These are phyloP conservation scores for Poeciliopsis gracilis DNA, from an alignment of 2,797 vertebrate species.

Conservation along the genomic window DNA sequence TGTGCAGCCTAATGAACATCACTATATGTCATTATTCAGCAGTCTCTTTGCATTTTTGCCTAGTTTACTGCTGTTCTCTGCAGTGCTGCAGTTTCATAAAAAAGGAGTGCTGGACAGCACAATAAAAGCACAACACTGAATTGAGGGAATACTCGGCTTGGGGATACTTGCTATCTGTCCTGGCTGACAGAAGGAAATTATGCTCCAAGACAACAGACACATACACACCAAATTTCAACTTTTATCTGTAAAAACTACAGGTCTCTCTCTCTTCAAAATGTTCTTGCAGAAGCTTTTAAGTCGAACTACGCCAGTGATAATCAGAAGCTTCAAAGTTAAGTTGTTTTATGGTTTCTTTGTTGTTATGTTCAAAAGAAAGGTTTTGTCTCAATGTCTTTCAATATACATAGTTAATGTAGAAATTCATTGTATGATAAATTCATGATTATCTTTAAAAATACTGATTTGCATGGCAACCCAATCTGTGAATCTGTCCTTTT, in stretches of 20 bases:
- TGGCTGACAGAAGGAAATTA: neutral
- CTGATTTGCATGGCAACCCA: neutral
- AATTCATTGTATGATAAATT: neutral
- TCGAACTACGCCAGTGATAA: neutral
- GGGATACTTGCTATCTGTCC: neutral
- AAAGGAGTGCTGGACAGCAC: neutral
- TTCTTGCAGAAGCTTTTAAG: neutral
- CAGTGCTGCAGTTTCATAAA: neutral
- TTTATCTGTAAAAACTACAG: neutral
- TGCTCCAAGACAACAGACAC: neutral
- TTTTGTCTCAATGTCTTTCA: neutral
- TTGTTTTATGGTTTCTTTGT: neutral
- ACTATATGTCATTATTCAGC: neutral
- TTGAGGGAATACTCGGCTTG: neutral
- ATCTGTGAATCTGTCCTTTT: neutral
- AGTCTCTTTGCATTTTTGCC: neutral
- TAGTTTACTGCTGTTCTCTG: neutral
- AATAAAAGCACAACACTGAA: neutral
- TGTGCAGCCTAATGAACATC: neutral
- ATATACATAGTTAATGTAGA: neutral
- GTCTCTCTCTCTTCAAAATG: neutral
- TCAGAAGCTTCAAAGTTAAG: neutral
- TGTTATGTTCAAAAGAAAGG: neutral
- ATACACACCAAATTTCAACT: neutral
- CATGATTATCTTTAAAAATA: neutral